These are phyloP conservation scores for Dasyurus viverrinus DNA, from an alignment of 2,113 vertebrate species.

Conservation along the genomic window DNA sequence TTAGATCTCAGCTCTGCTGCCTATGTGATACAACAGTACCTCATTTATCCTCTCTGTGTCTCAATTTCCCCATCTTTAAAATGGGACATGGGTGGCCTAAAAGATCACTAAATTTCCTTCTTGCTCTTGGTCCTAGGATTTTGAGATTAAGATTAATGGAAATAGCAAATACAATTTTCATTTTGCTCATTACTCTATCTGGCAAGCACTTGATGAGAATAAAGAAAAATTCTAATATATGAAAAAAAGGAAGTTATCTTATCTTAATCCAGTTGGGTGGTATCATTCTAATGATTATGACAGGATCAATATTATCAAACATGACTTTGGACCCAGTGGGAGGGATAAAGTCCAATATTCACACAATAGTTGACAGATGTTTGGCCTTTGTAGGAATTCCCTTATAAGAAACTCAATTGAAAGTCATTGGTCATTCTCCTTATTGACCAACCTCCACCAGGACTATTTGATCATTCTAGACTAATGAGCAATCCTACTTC, in stretches of 20 bases:
- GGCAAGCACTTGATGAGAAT: background rate
- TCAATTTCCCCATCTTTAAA: background rate
- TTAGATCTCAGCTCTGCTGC: background rate
- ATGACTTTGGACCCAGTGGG: background rate
- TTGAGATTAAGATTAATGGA: constrained; percentile 26
- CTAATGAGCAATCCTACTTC: background rate
- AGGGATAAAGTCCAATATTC: background rate
- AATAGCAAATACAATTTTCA: constrained; percentile 15
- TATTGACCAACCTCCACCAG: constrained; percentile 37
- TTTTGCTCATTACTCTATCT: constrained; percentile 25
- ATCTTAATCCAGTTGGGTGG: background rate
- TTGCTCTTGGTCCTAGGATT: background rate
- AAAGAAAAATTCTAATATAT: constrained; percentile 46
- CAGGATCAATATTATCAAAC: background rate
- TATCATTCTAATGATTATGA: background rate
- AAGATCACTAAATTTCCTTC: background rate
- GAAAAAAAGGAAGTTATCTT: background rate
- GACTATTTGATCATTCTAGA: constrained; percentile 45
- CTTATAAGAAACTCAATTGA: background rate
- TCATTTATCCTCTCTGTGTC: background rate
- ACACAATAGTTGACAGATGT: background rate
- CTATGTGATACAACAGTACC: background rate
- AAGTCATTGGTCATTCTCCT: background rate
- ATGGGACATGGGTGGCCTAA: background rate
- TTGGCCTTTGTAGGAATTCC: accelerated